Conservation (phyloP, 2,113 vertebrate species). For the Limanda limanda region DNA sequence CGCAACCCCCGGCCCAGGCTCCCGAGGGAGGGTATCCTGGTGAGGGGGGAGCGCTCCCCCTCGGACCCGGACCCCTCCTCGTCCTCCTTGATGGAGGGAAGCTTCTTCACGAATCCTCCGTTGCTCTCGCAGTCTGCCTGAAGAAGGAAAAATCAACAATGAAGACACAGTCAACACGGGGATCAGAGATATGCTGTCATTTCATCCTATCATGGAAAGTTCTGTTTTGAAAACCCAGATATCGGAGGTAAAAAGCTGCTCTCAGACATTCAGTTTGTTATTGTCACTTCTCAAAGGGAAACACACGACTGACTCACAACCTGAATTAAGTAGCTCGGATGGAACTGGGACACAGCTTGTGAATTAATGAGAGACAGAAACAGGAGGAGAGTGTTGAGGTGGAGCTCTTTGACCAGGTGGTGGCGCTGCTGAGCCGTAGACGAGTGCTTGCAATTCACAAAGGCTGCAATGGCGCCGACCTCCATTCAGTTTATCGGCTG, state of each 20-base stretch:
- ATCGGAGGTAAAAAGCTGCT: no score
- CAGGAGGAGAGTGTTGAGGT: not conserved
- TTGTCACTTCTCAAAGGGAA: not conserved
- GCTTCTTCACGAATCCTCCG: constrained; percentile 83
- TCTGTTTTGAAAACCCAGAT: not conserved
- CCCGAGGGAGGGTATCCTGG: constrained; percentile 66
- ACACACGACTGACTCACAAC: not conserved
- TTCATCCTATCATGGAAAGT: no score
- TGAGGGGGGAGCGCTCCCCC: constrained; percentile 76
- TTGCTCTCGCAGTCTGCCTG: constrained; percentile 83
- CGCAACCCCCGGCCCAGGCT: constrained; percentile 73
- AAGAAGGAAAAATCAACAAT: not conserved
- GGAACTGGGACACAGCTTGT: not conserved
- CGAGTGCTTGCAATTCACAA: constrained; percentile 52
- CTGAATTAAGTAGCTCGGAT: not conserved
- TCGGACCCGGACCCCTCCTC: constrained; percentile 81
- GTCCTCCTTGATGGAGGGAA: constrained; percentile 84
- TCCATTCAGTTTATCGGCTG: constrained; percentile 60
- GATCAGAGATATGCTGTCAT: no score
- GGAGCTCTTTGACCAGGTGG: not conserved
- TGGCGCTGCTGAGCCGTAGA: constrained; percentile 32
- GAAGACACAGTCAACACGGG: not conserved
- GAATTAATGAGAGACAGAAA: not conserved
- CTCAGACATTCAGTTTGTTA: not conserved
- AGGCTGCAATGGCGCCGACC: not conserved